These are phyloP conservation scores for Pygathrix nemaeus DNA, from an alignment of 2,113 vertebrate genomes.

Conservation along the genomic window DNA sequence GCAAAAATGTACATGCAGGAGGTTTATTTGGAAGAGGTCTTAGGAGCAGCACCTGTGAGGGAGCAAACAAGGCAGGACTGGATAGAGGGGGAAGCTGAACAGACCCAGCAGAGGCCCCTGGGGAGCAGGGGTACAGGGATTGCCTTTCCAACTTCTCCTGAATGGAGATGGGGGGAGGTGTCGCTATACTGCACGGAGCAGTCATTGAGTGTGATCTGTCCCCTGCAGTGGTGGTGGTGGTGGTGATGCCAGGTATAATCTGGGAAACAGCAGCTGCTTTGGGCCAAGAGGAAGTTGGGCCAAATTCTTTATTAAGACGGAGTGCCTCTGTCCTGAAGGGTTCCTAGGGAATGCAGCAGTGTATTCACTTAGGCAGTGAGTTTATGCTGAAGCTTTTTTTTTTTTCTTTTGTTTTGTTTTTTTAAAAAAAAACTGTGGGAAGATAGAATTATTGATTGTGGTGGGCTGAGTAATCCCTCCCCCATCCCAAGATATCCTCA, in stretches of 20 bases:
- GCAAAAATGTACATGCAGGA: not conserved
- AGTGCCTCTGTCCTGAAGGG: not conserved
- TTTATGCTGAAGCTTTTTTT: not conserved
- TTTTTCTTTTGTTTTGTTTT: not conserved
- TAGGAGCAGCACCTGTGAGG: not conserved
- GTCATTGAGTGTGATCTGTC: not conserved
- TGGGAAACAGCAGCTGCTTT: not conserved
- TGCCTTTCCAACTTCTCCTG: not conserved
- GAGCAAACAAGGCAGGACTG: not conserved
- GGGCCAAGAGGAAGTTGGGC: not conserved
- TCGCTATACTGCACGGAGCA: not conserved
- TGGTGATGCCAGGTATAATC: not conserved
- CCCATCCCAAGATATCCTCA: not conserved
- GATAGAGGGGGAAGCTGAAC: not conserved
- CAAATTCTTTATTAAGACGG: not conserved
- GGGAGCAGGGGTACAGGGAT: not conserved
- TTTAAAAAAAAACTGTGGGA: not conserved
- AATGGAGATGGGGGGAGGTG: not conserved
- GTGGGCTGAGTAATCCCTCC: not conserved
- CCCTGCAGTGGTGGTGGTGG: not conserved
- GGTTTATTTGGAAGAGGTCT: not conserved
- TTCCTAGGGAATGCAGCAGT: not conserved
- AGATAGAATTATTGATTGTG: not conserved
- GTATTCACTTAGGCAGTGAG: not conserved
- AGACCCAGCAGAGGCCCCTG: too few relatives aligned